These are phyloP conservation scores for Micronycteris hirsuta DNA, from an alignment of 2,113 vertebrate species.

Conservation along the genomic window DNA sequence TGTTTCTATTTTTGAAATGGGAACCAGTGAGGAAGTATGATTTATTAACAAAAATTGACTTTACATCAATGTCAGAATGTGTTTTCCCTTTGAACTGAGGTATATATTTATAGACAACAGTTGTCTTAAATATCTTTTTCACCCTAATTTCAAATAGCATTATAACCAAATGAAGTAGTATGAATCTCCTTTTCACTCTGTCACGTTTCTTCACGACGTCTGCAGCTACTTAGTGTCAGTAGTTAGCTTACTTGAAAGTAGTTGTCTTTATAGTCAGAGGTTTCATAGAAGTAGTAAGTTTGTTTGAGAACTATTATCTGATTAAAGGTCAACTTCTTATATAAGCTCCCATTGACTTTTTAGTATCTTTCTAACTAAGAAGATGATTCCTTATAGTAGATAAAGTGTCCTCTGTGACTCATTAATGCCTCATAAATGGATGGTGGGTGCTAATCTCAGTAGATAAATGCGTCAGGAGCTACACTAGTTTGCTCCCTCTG, in stretches of 20 bases:
- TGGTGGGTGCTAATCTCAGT: background rate
- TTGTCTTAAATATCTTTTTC: slow-evolving; percentile 7
- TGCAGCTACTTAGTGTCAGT: background rate
- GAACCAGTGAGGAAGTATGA: background rate
- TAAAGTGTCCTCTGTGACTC: background rate
- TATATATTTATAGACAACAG: background rate
- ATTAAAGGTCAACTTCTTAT: background rate
- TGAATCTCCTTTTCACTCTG: background rate
- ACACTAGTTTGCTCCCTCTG: background rate
- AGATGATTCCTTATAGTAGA: background rate
- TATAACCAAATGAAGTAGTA: background rate
- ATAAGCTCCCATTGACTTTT: background rate
- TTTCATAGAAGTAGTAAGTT: background rate
- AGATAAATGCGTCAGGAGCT: background rate
- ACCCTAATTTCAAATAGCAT: background rate
- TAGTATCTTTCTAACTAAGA: background rate
- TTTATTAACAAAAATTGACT: background rate
- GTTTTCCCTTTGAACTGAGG: slow-evolving; percentile 17
- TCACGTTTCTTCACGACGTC: background rate
- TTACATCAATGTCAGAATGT: background rate
- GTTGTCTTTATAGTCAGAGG: background rate
- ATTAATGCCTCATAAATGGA: background rate
- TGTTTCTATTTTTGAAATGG: slow-evolving; percentile 14
- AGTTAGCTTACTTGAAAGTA: background rate
- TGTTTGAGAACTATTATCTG: background rate